phyloP scores from a whole-genome alignment of 2,113 vertebrate genomes.

The Odontesthes bonariensis region DNA sequence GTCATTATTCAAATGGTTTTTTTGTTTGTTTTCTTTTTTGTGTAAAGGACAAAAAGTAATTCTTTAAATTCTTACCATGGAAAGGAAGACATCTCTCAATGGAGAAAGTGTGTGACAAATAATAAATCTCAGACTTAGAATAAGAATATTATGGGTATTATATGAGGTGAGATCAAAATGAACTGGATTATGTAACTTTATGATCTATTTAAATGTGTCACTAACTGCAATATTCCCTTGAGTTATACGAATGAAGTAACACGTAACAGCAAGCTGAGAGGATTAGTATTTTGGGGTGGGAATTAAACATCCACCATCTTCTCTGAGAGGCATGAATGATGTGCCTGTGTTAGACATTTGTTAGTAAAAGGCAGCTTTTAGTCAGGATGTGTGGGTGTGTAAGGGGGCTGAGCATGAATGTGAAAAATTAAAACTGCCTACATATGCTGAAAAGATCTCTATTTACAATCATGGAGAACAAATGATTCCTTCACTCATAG shows the following conservation, averaged over 20 bases:
- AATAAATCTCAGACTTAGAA: too few relatives aligned
- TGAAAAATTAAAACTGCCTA: background rate
- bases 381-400: constrained; percentile 15
- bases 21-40: too few relatives aligned
- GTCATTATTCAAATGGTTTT: too few relatives aligned
- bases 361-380: constrained; percentile 9
- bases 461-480: background rate
- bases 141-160: too few relatives aligned
- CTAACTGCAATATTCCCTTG: background rate
- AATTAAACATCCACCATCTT: background rate
- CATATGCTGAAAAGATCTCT: background rate
- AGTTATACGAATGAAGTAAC: background rate
- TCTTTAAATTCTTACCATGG: too few relatives aligned
- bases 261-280: background rate
- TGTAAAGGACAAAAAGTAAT: too few relatives aligned
- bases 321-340: background rate
- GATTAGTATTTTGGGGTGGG: background rate
- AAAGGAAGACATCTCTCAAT: too few relatives aligned
- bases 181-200: background rate
- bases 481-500: background rate
- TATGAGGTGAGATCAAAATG: too few relatives aligned
- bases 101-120: too few relatives aligned
- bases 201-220: background rate
- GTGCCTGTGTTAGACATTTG: background rate
- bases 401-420: constrained; percentile 19